Conservation (phyloP, 1,140 invertebrate species). For the Magallana ariakensis region DNA sequence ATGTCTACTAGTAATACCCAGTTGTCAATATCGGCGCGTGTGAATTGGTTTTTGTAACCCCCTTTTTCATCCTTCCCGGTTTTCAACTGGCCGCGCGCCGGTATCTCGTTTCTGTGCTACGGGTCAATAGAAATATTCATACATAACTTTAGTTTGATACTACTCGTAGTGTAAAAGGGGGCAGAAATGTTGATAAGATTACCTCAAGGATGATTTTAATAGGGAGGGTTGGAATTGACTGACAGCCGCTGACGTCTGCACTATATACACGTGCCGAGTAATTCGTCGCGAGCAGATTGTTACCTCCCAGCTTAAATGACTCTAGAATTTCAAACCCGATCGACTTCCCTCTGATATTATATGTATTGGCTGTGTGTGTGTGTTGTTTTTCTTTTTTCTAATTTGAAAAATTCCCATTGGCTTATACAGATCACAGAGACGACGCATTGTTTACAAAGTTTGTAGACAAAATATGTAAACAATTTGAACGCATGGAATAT, state of each 20-base stretch:
- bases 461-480: conserved; percentile 35
- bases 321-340: conserved; percentile 2
- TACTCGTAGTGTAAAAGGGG: conserved; percentile 29
- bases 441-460: not conserved
- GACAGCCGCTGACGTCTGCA: not conserved
- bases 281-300: not conserved
- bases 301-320: not conserved
- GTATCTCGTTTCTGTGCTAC: conserved; percentile 11
- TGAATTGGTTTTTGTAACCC: not conserved
- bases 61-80: not conserved
- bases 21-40: conserved; percentile 24
- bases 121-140: not conserved
- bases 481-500: not conserved
- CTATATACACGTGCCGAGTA: not conserved
- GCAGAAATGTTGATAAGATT: conserved; percentile 33
- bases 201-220: conserved; percentile 9
- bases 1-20: not conserved
- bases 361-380: not conserved
- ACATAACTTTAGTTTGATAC: not conserved
- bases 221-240: conserved; percentile 16
- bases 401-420: too few species aligned
- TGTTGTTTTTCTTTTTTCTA: not conserved
- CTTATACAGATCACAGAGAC: too few species aligned
- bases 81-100: not conserved
- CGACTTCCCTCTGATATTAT: not conserved